Percentiles rank a stretch among this genome's conserved stretches.
Conservation (phyloP, 2,113 vertebrate genomes). For the Rhombomys opimus region DNA sequence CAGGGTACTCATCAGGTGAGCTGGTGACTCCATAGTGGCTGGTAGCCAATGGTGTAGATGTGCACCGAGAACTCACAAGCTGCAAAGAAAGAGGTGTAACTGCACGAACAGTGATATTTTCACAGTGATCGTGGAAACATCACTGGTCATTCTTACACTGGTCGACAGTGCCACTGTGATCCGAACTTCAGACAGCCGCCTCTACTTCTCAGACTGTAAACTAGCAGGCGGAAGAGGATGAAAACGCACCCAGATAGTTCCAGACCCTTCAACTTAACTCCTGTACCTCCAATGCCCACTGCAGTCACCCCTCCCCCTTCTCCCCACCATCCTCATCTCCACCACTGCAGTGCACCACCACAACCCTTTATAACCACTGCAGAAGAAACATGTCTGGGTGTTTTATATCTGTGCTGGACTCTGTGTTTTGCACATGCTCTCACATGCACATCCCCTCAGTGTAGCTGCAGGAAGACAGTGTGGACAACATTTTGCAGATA, state of each 20-base stretch:
- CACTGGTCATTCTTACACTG: background rate
- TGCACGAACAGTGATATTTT: background rate
- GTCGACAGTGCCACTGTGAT: background rate
- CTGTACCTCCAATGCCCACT: background rate
- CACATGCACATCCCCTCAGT: background rate
- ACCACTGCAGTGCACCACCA: fast-evolving
- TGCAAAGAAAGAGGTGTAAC: background rate
- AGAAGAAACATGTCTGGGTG: background rate
- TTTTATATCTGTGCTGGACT: background rate
- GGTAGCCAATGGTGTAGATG: background rate
- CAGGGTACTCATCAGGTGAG: background rate
- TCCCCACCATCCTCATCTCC: background rate
- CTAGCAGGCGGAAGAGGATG: background rate
- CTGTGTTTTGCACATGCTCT: background rate
- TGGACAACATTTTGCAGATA: background rate
- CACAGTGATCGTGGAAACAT: background rate
- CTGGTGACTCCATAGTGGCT: background rate
- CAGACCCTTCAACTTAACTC: background rate
- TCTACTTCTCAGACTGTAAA: background rate
- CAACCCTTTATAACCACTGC: fast-evolving
- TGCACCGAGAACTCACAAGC: background rate
- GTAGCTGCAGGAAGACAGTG: background rate
- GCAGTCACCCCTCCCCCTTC: background rate
- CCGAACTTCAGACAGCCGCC: background rate
- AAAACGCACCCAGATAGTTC: background rate